Evolutionary conservation across 2,888 invertebrate species (phyloP).

Genomic region (Dermolepida albohirtum): DNA sequence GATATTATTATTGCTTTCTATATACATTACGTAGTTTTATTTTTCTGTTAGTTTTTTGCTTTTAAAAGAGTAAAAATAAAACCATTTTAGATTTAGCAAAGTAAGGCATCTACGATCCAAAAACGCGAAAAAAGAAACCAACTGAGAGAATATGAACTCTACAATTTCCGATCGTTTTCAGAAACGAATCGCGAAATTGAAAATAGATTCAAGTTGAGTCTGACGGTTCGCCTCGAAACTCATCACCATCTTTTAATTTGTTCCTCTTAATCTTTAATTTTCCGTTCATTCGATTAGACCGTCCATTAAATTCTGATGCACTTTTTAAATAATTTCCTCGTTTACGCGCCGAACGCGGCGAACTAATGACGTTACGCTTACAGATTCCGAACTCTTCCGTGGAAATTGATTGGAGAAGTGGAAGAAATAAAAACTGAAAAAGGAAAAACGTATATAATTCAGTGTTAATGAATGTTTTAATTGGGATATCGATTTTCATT

Average conservation of each 20-base stretch:
- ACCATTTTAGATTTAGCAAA: neutral
- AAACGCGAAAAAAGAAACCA: constrained; percentile 16
- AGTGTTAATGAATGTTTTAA: constrained; percentile 7
- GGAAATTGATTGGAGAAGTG: constrained; percentile 23
- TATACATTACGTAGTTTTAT: too few species aligned
- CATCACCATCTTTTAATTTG: constrained; percentile 56
- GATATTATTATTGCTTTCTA: too few species aligned
- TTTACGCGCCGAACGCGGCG: constrained; percentile 7
- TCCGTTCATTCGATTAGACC: constrained; percentile 52
- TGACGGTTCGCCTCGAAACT: constrained; percentile 50
- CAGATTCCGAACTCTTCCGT: constrained; percentile 9
- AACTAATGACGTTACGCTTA: constrained; percentile 17
- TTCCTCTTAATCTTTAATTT: constrained; percentile 53
- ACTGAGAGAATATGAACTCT: constrained; percentile 54
- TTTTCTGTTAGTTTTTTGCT: too few species aligned
- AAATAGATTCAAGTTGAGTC: constrained; percentile 53
- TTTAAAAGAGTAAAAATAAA: too few species aligned
- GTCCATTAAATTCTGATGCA: constrained; percentile 46
- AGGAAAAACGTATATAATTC: constrained; percentile 8
- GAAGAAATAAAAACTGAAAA: constrained; percentile 11
- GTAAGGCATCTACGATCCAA: neutral
- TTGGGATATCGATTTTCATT: too few species aligned
- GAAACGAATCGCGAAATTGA: constrained; percentile 60
- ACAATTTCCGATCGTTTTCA: constrained; percentile 60
- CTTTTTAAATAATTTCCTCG: constrained; percentile 37